phyloP scores from a whole-genome alignment of 1,140 invertebrate genomes.

The Arctopsyche grandis region DNA sequence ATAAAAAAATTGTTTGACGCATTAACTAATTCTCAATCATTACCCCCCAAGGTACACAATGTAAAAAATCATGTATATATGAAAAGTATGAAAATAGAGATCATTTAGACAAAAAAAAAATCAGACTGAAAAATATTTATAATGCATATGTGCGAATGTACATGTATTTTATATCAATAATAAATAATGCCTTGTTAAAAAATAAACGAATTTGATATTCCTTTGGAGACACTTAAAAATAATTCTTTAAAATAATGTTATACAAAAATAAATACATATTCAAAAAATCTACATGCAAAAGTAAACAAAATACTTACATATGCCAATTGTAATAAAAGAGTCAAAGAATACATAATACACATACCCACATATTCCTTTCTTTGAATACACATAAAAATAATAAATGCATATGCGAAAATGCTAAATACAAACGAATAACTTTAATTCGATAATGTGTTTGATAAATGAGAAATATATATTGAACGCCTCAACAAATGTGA shows the following conservation, averaged over 20 bases:
- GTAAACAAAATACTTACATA: neutral
- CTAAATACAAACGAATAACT: neutral
- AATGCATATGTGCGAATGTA: constrained; percentile 12
- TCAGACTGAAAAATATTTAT: neutral
- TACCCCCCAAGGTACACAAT: no score
- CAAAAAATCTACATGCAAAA: neutral
- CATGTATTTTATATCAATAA: neutral
- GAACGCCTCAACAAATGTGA: neutral
- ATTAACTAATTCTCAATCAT: no score
- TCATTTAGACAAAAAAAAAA: neutral
- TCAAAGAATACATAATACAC: no score
- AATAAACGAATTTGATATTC: no score
- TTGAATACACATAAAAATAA: neutral
- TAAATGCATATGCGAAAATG: constrained; percentile 2
- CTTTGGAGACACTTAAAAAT: neutral
- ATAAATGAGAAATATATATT: constrained; percentile 14
- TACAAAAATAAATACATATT: neutral
- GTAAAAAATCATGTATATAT: no score
- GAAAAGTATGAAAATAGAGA: neutral
- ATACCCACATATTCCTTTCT: neutral
- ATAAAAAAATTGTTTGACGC: no score
- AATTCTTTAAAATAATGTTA: neutral
- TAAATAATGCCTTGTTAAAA: no score
- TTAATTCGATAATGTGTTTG: neutral
- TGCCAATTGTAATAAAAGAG: no score